These are phyloP conservation scores for Drosophila setosimentum DNA, from an alignment of 2,888 invertebrate genomes.

Conservation along the genomic window DNA sequence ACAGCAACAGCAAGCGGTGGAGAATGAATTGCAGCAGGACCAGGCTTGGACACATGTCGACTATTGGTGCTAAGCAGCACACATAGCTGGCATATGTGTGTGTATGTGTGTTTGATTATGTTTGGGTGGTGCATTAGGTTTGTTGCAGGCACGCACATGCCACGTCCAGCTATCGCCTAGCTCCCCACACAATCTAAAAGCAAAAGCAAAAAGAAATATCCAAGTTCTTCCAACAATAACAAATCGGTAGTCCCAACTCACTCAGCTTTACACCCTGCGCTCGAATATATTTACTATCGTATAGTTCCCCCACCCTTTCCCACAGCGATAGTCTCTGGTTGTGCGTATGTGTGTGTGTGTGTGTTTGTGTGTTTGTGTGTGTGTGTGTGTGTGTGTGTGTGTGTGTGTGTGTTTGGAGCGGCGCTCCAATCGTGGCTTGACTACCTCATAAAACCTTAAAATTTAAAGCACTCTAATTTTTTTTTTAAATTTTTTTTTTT, in stretches of 20 bases:
- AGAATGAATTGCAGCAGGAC: conserved; percentile 55
- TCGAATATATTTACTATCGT: conserved; percentile 59
- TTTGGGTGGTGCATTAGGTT: neutral
- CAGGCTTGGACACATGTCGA: conserved; percentile 71
- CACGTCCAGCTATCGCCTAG: conserved; percentile 17
- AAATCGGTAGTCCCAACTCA: conserved; percentile 20
- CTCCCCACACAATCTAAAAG: neutral
- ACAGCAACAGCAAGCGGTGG: conserved; percentile 12
- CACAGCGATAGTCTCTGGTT: conserved; percentile 12
- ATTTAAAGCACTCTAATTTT: conserved; percentile 40
- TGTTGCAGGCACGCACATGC: conserved; percentile 17
- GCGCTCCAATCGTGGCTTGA: conserved; percentile 69
- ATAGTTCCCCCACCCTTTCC: neutral
- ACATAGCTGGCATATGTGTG: conserved; percentile 11
- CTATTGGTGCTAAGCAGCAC: conserved; percentile 67
- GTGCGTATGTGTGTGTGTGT: conserved; percentile 10
- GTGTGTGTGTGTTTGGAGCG: conserved; percentile 34
- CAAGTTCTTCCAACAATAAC: conserved; percentile 67
- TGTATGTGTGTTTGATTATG: conserved; percentile 18
- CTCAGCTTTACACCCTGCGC: conserved; percentile 25
- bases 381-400: conserved; percentile 15
- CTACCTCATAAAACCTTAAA: conserved; percentile 66
- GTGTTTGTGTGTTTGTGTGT: conserved; percentile 12
- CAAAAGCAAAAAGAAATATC: conserved; percentile 46
- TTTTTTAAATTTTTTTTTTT: conserved; percentile 26